Evolutionary conservation across 2,888 invertebrate genomes (phyloP).

Genomic region (Eurois occulta): DNA sequence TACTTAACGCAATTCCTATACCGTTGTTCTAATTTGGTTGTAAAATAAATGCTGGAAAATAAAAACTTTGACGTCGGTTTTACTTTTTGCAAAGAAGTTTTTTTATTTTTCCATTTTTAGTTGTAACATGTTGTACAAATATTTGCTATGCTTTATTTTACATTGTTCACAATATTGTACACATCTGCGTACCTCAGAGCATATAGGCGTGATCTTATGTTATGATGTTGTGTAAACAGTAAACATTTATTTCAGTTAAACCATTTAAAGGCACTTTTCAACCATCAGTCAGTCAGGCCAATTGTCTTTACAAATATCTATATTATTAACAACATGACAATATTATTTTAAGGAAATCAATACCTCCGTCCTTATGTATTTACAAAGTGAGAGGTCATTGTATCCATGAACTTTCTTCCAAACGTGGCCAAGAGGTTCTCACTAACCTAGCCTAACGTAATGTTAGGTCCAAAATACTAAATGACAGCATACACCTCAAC

Average conservation of each 20-base stretch:
- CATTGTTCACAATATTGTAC: too few relatives aligned
- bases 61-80: too few relatives aligned
- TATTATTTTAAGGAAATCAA: not conserved
- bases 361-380: not conserved
- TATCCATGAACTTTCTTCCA: conserved; percentile 9
- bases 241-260: not conserved
- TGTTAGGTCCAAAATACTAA: conserved; percentile 13
- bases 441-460: conserved; percentile 52
- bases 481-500: not conserved
- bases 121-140: too few relatives aligned
- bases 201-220: too few relatives aligned
- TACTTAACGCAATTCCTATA: not conserved
- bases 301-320: not conserved
- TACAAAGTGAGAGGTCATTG: conserved; percentile 30
- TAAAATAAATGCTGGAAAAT: not conserved
- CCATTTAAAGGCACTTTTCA: not conserved
- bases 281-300: not conserved
- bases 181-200: too few relatives aligned
- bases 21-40: not conserved
- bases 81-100: too few relatives aligned
- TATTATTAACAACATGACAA: not conserved
- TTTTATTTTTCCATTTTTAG: too few relatives aligned
- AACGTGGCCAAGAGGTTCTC: conserved; percentile 3
- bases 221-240: too few relatives aligned
- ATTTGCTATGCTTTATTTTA: too few relatives aligned